Evolutionary conservation across 2,113 vertebrate genomes (phyloP), one percentile per base, ranked within the genome.

Genomic region (Litocranius walleri): DNA sequence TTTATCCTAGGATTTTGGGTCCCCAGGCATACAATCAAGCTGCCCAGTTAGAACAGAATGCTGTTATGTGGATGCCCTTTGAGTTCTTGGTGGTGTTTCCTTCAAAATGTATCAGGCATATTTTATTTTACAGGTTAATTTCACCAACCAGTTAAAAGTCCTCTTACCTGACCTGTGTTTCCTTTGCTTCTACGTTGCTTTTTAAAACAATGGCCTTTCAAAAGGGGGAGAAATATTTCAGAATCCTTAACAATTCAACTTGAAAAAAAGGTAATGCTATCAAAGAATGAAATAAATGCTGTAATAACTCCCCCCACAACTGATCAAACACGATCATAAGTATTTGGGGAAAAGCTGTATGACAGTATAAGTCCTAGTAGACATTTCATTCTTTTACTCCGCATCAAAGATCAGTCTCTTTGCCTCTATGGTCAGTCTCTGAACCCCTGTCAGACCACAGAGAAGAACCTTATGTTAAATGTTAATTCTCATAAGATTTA

Each of bases 401-500:
- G 71, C 48, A 95, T 25, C n/a, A 91, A 94, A 97, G 80, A 45
- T 95, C 52, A 95, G n/a, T 82, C 33, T 92, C 86, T 29, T 74
- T 91, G 52, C 36, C 62, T 87, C 83, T 87, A 2, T 0, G 0
- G 71, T 82, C 7, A 17, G 85, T 97, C 89, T 88, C 54, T 25
- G 85, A 62, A 81, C 45, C 7, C 40, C 77, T 54, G 64, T 33
- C 40, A 77, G 7, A 2, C 4, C 95, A 81, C 21, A 90, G 64
- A 82, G 64, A 57, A 95, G 62, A 61, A 0, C 0, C 29, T 95
- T 97, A 90, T 7, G 83, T 3, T 86, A 29, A 52, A 94, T 92
- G 80, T 36, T 80, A 95, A 50, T 93, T 94, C 48, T 94, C 59
- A 90, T 91, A 59, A 33, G 36, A 98, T 95, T 98, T 91, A 97